These are phyloP conservation scores for Mesopsocus fuscifrons DNA, from an alignment of 2,888 invertebrate genomes.

Conservation along the genomic window DNA sequence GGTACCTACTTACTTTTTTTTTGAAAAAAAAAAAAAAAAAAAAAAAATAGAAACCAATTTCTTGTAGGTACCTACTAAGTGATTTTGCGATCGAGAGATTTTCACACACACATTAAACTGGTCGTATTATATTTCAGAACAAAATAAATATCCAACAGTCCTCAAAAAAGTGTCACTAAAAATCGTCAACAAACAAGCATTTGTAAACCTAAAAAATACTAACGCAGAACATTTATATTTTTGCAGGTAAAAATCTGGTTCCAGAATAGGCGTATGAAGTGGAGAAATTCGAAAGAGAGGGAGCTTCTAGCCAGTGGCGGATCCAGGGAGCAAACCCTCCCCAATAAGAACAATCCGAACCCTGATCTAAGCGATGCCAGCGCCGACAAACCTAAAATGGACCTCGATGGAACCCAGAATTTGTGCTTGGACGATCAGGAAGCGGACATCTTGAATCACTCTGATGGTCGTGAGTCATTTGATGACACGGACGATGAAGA, in stretches of 20 bases:
- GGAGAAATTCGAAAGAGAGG: constrained; percentile 94
- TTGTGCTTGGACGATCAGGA: not conserved
- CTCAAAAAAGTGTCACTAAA: no score
- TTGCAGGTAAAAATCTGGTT: constrained; percentile 76
- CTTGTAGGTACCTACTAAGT: no score
- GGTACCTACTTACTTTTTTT: no score
- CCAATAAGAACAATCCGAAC: constrained; percentile 92
- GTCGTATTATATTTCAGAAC: no score
- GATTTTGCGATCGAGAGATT: no score
- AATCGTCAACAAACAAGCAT: no score
- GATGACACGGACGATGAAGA: constrained; percentile 6
- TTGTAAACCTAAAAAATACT: no score
- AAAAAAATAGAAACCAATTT: no score
- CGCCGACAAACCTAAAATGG: constrained; percentile 52
- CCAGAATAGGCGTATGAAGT: constrained; percentile 97
- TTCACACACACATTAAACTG: no score
- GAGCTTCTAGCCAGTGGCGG: constrained; percentile 86
- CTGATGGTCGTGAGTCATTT: constrained; percentile 3
- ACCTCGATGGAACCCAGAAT: constrained; percentile 21
- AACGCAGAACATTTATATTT: no score
- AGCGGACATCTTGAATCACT: not conserved
- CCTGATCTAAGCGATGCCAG: constrained; percentile 86
- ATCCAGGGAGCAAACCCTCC: constrained; percentile 83
- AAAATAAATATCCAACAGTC: no score
- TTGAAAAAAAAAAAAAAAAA: no score